Conservation (phyloP, 2,888 invertebrate genomes). For the Noctua pronuba region DNA sequence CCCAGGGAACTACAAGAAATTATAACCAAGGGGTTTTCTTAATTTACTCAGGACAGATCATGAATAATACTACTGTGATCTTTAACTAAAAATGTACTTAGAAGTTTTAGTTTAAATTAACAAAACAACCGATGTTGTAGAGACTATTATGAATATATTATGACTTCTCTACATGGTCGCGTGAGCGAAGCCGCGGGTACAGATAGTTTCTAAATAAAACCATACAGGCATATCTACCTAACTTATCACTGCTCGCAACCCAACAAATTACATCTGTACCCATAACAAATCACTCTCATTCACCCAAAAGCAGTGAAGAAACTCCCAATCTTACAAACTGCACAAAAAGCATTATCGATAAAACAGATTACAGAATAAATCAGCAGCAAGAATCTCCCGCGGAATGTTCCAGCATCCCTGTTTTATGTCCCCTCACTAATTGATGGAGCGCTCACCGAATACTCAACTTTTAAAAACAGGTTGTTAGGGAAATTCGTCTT, state of each 20-base stretch:
- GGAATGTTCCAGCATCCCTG: slow-evolving; percentile 50
- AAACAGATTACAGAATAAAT: slow-evolving; percentile 64
- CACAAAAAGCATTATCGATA: slow-evolving; percentile 61
- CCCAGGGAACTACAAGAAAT: background rate
- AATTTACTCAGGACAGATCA: background rate
- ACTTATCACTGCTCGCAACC: background rate
- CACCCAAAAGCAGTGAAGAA: slow-evolving; percentile 26
- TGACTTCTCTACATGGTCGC: background rate
- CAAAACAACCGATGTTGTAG: background rate
- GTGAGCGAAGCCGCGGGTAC: background rate
- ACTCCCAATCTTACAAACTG: slow-evolving; percentile 57
- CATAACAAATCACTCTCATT: slow-evolving; percentile 48
- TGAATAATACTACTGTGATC: background rate
- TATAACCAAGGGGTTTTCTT: background rate
- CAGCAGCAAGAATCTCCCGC: slow-evolving; percentile 54
- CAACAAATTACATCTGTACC: slow-evolving; percentile 18
- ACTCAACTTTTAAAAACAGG: slow-evolving; percentile 52
- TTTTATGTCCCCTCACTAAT: slow-evolving; percentile 62
- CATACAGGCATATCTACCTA: too few relatives aligned
- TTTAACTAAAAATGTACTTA: background rate
- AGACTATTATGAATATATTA: background rate
- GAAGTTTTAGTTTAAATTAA: background rate
- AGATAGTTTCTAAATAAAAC: background rate
- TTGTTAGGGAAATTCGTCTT: slow-evolving; percentile 54
- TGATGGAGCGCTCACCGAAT: slow-evolving; percentile 60